These are phyloP conservation scores for Heliconius ismenius DNA, from an alignment of 2,888 invertebrate genomes.

Conservation along the genomic window DNA sequence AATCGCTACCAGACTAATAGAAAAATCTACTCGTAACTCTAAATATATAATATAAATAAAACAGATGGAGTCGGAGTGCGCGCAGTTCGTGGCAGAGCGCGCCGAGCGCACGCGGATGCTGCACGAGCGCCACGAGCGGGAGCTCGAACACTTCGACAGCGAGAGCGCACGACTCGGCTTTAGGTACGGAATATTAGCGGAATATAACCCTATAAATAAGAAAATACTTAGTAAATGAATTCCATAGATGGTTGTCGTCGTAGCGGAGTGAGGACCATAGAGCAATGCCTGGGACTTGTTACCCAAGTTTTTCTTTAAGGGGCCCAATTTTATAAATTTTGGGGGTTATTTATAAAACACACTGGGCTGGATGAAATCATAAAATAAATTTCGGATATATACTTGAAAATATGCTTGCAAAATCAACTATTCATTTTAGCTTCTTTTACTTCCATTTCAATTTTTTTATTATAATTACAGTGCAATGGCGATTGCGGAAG, in stretches of 20 bases:
- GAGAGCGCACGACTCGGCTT: conserved; percentile 97
- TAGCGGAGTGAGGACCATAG: background rate
- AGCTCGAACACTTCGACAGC: conserved; percentile 96
- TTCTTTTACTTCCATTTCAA: background rate
- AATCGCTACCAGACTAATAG: background rate
- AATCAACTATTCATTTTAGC: background rate
- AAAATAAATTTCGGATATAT: background rate
- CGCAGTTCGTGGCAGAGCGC: conserved; percentile 94
- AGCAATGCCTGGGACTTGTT: background rate
- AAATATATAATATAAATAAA: background rate
- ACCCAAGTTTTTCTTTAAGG: too few relatives aligned
- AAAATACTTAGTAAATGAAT: background rate
- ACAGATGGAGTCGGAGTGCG: conserved; percentile 96
- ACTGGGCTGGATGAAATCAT: too few relatives aligned
- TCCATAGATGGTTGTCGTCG: too few relatives aligned
- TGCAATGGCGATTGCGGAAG: conserved; percentile 94
- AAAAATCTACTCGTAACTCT: background rate
- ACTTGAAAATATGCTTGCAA: background rate
- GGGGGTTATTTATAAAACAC: too few relatives aligned
- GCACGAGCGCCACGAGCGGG: conserved; percentile 94
- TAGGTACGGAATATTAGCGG: conserved; percentile 82
- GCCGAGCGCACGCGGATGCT: conserved; percentile 93
- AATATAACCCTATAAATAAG: background rate
- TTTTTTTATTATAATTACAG: conserved; percentile 67
- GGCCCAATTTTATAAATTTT: too few relatives aligned